Evolutionary conservation across 2,797 vertebrate species (phyloP).

Genomic region (Eleutherodactylus coqui): DNA sequence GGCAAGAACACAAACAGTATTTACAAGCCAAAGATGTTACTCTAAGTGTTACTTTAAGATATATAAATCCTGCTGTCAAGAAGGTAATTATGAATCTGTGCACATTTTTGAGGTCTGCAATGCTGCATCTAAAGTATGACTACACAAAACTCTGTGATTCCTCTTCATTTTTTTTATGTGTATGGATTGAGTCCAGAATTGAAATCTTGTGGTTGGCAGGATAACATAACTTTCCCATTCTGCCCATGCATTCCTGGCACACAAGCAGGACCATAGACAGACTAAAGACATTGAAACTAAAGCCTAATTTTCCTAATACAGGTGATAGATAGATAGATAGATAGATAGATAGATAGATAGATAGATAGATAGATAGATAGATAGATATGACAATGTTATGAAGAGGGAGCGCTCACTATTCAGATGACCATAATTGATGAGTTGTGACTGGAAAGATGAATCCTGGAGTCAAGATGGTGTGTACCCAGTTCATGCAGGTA

Average conservation of each 20-base stretch:
- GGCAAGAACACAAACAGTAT: slow-evolving; percentile 50
- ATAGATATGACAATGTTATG: neutral
- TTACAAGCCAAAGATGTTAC: slow-evolving; percentile 20
- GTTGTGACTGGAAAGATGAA: no score
- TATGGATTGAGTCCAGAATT: slow-evolving; percentile 10
- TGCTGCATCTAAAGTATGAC: neutral
- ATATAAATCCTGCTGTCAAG: slow-evolving; percentile 24
- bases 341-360: neutral
- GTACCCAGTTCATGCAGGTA: no score
- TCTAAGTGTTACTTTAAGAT: slow-evolving; percentile 17
- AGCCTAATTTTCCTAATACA: neutral
- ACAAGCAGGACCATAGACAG: neutral
- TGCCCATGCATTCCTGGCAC: slow-evolving; percentile 29
- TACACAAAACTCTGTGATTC: neutral
- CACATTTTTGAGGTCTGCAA: slow-evolving; percentile 9
- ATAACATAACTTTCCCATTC: slow-evolving; percentile 62
- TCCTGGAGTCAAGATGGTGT: no score
- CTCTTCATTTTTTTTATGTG: slow-evolving; percentile 13
- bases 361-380: neutral
- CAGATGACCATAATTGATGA: no score
- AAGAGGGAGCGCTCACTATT: no score
- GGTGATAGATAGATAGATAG: neutral
- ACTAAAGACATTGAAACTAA: slow-evolving; percentile 45
- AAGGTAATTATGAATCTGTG: slow-evolving; percentile 21
- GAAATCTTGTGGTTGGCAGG: slow-evolving; percentile 64